Percentiles rank a stretch among this genome's conserved stretches.
Conservation (phyloP, 1,140 invertebrate species). For the Camponotus floridanus region DNA sequence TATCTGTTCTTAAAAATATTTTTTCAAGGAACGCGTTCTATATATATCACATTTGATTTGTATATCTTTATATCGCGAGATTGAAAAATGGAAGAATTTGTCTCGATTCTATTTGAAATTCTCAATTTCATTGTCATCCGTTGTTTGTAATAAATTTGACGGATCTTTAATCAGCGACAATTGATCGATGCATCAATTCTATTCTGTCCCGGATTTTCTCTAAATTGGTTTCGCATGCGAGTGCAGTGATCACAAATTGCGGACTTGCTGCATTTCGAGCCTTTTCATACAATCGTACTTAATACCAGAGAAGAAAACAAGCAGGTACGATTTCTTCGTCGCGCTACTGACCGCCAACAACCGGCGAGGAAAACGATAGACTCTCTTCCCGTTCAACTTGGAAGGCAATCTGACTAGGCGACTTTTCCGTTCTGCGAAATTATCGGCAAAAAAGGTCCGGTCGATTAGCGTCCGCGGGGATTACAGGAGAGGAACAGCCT, state of each 20-base stretch:
- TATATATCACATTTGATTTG: background rate
- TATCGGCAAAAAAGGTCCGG: slow-evolving; percentile 81
- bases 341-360: slow-evolving; percentile 1
- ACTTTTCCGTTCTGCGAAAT: slow-evolving; percentile 83
- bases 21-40: background rate
- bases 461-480: slow-evolving; percentile 60
- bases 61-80: background rate
- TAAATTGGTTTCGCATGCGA: background rate
- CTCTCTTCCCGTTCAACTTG: slow-evolving; percentile 40
- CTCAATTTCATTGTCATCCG: background rate
- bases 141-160: background rate
- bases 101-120: background rate
- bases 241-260: slow-evolving; percentile 2
- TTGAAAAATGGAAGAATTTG: background rate
- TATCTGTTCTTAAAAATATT: background rate
- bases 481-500: slow-evolving; percentile 34
- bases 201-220: background rate
- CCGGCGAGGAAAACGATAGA: slow-evolving; percentile 10
- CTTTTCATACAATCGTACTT: slow-evolving; percentile 72
- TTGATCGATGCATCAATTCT: background rate
- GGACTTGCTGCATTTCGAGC: slow-evolving; percentile 65
- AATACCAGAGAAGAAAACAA: background rate
- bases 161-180: background rate
- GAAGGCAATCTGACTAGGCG: slow-evolving; percentile 53
- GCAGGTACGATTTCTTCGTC: slow-evolving; percentile 1